Evolutionary conservation across 2,888 invertebrate genomes (phyloP).

Genomic region (Allophyes oxyacanthae): DNA sequence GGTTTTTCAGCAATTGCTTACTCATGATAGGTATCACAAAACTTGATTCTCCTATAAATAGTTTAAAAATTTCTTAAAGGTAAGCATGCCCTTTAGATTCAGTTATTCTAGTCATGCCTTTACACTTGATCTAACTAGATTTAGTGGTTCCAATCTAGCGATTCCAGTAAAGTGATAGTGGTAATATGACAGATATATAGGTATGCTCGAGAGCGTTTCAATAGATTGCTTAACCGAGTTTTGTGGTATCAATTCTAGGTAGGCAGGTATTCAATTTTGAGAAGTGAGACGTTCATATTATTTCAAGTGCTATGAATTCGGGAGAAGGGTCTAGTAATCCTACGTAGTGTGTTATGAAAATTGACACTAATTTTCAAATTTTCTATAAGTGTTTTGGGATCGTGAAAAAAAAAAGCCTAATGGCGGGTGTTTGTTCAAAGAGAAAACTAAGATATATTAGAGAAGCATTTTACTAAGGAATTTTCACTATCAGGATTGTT

Average conservation of each 20-base stretch:
- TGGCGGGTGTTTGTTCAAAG: too few relatives aligned
- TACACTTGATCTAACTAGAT: constrained; percentile 58
- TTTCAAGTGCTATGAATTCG: constrained; percentile 17
- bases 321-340: constrained; percentile 11
- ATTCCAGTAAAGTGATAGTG: constrained; percentile 64
- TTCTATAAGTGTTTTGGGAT: background rate
- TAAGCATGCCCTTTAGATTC: too few relatives aligned
- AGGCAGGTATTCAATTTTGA: constrained; percentile 37
- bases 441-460: too few relatives aligned
- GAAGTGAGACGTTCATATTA: constrained; percentile 22
- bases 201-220: constrained; percentile 32
- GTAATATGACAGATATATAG: constrained; percentile 61
- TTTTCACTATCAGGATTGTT: too few relatives aligned
- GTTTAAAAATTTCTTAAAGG: too few relatives aligned
- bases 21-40: too few relatives aligned
- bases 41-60: too few relatives aligned
- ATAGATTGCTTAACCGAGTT: constrained; percentile 42
- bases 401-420: background rate
- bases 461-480: too few relatives aligned
- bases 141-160: constrained; percentile 63
- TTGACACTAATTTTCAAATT: constrained; percentile 1
- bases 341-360: constrained; percentile 8
- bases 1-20: too few relatives aligned
- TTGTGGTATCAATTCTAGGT: constrained; percentile 29
- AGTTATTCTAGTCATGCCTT: constrained; percentile 35